Percentiles rank a stretch among this genome's conserved stretches.
phyloP scores from a whole-genome alignment of 1,140 invertebrate species.

The Bacillus rossius region DNA sequence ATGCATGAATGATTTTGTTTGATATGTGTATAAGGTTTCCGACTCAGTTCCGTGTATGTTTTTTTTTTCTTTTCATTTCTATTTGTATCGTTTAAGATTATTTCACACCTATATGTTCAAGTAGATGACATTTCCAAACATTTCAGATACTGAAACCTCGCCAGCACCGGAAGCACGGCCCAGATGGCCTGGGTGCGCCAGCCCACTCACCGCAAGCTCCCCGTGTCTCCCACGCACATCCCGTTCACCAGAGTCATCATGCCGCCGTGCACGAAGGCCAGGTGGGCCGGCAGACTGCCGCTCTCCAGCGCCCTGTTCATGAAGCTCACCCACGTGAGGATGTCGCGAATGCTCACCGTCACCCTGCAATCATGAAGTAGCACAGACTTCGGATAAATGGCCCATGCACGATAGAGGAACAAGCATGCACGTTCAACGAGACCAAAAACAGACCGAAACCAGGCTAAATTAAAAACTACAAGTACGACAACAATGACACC shows the following conservation, averaged over 20 bases:
- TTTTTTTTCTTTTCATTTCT: no score
- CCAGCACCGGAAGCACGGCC: no score
- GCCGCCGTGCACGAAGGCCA: conserved; percentile 83
- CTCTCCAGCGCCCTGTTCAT: conserved; percentile 52
- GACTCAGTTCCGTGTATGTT: no score
- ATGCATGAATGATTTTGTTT: no score
- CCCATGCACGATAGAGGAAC: not conserved
- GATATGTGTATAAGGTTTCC: no score
- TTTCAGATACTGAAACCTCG: no score
- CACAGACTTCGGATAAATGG: not conserved
- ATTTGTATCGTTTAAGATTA: no score
- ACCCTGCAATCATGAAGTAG: conserved; percentile 35
- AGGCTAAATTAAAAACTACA: conserved; percentile 35
- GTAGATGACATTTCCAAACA: no score
- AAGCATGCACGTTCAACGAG: not conserved
- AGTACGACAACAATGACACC: conserved; percentile 32
- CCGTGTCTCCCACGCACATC: conserved; percentile 66
- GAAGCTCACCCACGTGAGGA: conserved; percentile 90
- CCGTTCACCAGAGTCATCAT: conserved; percentile 89
- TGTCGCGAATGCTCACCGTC: conserved; percentile 86
- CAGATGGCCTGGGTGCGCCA: no score
- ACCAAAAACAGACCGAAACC: not conserved
- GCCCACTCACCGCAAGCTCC: conserved; percentile 31
- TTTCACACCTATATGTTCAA: no score
- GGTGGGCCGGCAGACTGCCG: conserved; percentile 44